phyloP scores from a whole-genome alignment of 2,888 invertebrate genomes.

The Unio delphinus region DNA sequence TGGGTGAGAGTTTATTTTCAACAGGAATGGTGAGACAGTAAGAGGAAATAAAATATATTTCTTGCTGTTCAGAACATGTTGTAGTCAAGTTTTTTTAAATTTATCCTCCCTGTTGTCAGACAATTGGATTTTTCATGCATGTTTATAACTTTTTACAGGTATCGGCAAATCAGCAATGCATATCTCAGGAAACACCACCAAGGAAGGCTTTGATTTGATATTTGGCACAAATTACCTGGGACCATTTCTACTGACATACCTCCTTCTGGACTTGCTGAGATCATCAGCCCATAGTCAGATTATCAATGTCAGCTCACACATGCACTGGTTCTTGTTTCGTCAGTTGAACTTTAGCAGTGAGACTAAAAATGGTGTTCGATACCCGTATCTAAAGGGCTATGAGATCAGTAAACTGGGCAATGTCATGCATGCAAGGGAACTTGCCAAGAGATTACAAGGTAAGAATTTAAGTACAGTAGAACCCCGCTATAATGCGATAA shows the following conservation, averaged over 20 bases:
- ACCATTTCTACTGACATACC: constrained; percentile 17
- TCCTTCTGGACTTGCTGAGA: constrained; percentile 15
- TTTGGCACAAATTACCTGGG: constrained; percentile 24
- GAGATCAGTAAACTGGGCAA: constrained; percentile 17
- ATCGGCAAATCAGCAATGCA: constrained; percentile 5
- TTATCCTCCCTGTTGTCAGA: neutral
- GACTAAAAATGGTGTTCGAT: constrained; percentile 2
- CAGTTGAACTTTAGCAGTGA: constrained; percentile 2
- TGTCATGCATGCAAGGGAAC: constrained; percentile 20
- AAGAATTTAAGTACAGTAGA: neutral
- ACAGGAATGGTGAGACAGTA: too few species aligned
- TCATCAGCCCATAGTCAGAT: constrained; percentile 12
- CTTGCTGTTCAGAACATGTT: too few species aligned
- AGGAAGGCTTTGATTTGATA: constrained; percentile 16
- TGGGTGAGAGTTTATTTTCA: too few species aligned
- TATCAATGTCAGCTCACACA: constrained; percentile 19
- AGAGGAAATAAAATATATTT: too few species aligned
- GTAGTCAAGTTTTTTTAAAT: too few species aligned
- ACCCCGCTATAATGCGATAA: too few species aligned
- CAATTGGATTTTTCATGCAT: neutral
- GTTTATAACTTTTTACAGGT: constrained; percentile 5
- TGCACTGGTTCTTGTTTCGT: constrained; percentile 2
- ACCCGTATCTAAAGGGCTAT: constrained; percentile 8
- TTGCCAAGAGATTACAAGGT: constrained; percentile 12
- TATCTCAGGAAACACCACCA: constrained; percentile 3